Evolutionary conservation across 35 echinoderm and acorn worm species (phyloP).

Genomic region (Ophioderma brevispina): DNA sequence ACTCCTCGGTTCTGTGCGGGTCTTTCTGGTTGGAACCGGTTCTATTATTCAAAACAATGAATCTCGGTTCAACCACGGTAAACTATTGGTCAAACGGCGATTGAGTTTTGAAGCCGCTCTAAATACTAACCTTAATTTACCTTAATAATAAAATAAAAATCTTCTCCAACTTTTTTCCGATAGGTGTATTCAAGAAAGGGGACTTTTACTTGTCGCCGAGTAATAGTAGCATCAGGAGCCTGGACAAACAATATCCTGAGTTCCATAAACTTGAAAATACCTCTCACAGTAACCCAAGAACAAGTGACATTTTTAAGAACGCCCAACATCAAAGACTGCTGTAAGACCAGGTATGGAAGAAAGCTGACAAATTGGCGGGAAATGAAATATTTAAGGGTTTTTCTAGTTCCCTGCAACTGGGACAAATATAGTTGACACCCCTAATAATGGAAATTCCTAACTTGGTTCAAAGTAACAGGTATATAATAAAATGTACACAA

Average conservation of each 20-base stretch:
- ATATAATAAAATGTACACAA: too few relatives aligned
- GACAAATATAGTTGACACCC: not conserved
- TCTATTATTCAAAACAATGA: too few relatives aligned
- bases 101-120: too few relatives aligned
- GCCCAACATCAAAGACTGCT: constrained; percentile 77
- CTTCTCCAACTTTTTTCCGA: not conserved
- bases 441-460: too few relatives aligned
- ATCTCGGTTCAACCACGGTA: not conserved
- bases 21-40: too few relatives aligned
- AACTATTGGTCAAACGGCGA: not conserved
- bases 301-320: constrained; percentile 81
- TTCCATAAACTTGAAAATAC: constrained; percentile 76
- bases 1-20: too few relatives aligned
- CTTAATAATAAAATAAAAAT: not conserved
- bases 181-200: constrained; percentile 73
- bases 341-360: constrained; percentile 60
- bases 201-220: constrained; percentile 58
- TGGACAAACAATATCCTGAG: constrained; percentile 80
- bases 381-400: not conserved
- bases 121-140: not conserved
- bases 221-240: constrained; percentile 78
- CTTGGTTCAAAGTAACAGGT: too few relatives aligned
- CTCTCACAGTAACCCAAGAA: constrained; percentile 91
- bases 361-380: not conserved
- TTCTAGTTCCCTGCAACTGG: not conserved